Base-by-base conservation (phyloP, 2,113 vertebrate species). In the Trematocara zebra region DNA sequence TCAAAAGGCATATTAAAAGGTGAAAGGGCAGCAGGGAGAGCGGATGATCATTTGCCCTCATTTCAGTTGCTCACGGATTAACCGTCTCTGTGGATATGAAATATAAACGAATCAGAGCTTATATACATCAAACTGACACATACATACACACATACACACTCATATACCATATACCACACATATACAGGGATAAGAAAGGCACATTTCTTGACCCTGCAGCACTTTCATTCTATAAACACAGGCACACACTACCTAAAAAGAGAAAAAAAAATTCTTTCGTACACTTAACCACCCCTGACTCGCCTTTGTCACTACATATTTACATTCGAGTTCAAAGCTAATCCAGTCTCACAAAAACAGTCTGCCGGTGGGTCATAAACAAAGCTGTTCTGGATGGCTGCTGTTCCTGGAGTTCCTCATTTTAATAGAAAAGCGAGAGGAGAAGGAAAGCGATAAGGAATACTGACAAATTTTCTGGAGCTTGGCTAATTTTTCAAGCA, bases 51-150 rank as follows among this genome's bases (percentile, higher is more conserved):
- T 82, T 88, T 87, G 12, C 61, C 54, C 80, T 84, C 85, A 83
- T 86, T 84, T 88, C 82, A 49, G 64, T 82, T 10, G 59, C 89
- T 88, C 59, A 54, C 88, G 87, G 91, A 56, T 90, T 88, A 59
- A 79, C 78, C 52, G 20, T 80, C 83, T 89, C 84, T 83, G 64
- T 86, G 64, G 51, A 80, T 80, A 81, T 52, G 40, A 85, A 91
- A 88, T 84, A 84, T 56, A 78, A 85, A 76, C 61, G 79, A 91
- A 87, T 85, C 84, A 90, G 85, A 69, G 76, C 84, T 81, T 85
- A 28, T 92, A 85, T 88, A 90, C 83, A 90, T 93, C 91, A 93
- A 89, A 37, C 64, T 89, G 85, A 85, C 89, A 84, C 57, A 44
- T 33, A 26, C 80, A 64, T 26, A 56, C 80, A 79, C 12, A 31